A percentile compares a stretch with the other conserved stretches of the same genome.
These are phyloP conservation scores for Abscondita cerata DNA, from an alignment of 2,888 invertebrate genomes.

Conservation along the genomic window DNA sequence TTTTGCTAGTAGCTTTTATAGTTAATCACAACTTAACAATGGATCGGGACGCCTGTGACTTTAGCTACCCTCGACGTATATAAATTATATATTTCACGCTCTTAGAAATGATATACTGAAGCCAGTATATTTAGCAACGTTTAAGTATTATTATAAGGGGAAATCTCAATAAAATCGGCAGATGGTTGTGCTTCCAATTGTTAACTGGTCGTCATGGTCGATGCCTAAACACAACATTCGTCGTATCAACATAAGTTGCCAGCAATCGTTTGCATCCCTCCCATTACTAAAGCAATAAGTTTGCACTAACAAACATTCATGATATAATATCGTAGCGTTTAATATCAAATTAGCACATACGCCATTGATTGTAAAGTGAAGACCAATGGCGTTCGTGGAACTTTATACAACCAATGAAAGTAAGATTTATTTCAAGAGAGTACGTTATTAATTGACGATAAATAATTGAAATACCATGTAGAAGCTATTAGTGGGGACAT, in stretches of 20 bases:
- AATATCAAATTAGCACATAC: conserved; percentile 59
- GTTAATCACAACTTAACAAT: conserved; percentile 54
- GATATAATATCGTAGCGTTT: conserved; percentile 51
- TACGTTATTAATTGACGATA: conserved; percentile 32
- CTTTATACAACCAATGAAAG: conserved; percentile 35
- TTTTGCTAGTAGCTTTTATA: conserved; percentile 46
- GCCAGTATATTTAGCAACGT: conserved; percentile 57
- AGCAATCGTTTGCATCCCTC: conserved; percentile 19
- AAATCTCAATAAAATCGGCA: conserved; percentile 54
- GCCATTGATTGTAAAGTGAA: conserved; percentile 49
- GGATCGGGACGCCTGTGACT: conserved; percentile 43
- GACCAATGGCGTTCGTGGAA: conserved; percentile 39
- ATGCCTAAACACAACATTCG: conserved; percentile 54
- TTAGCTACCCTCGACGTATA: conserved; percentile 50
- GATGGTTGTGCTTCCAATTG: conserved; percentile 57
- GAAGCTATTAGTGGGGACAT: conserved; percentile 39
- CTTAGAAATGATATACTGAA: conserved; percentile 53
- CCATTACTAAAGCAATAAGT: conserved; percentile 20
- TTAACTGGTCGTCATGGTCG: conserved; percentile 56
- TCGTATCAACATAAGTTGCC: conserved; percentile 47
- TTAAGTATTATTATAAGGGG: conserved; percentile 54
- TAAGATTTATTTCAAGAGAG: conserved; percentile 25
- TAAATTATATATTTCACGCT: conserved; percentile 57
- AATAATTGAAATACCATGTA: conserved; percentile 36
- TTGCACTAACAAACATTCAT: conserved; percentile 43